Conservation (phyloP, 2,888 invertebrate genomes). For the Spisula subtruncata region DNA sequence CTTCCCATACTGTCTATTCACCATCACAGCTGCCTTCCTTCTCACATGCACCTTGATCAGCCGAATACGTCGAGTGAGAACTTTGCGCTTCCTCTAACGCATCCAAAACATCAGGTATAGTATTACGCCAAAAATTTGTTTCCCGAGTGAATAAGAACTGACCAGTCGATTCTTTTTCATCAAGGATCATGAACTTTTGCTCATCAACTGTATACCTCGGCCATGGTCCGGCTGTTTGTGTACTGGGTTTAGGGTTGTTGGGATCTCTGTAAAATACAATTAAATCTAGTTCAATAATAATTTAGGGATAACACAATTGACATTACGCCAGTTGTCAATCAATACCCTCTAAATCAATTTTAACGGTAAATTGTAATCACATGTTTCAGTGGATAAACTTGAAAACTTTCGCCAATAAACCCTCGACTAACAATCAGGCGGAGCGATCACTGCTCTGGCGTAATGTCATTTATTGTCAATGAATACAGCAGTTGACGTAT, state of each 20-base stretch:
- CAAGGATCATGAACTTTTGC: constrained; percentile 12
- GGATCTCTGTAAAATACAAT: constrained; percentile 19
- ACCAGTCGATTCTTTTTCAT: constrained; percentile 6
- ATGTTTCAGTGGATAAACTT: too few relatives aligned
- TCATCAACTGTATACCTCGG: constrained; percentile 4
- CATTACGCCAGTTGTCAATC: too few relatives aligned
- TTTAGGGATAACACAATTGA: too few relatives aligned
- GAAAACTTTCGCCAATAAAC: too few relatives aligned
- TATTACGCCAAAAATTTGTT: constrained; percentile 31
- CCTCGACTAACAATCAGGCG: too few relatives aligned
- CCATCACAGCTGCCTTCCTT: constrained; percentile 18
- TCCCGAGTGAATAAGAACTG: constrained; percentile 17
- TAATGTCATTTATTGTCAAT: too few relatives aligned
- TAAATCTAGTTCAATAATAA: not conserved
- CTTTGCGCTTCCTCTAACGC: not conserved
- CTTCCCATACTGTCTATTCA: not conserved
- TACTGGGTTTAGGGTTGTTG: not conserved
- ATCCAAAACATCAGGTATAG: constrained; percentile 10
- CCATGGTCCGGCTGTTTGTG: not conserved
- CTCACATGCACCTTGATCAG: not conserved
- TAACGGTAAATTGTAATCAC: too few relatives aligned
- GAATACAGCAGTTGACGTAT: too few relatives aligned
- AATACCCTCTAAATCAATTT: too few relatives aligned
- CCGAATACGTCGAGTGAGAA: not conserved
- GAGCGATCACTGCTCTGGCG: too few relatives aligned